Conservation (phyloP, 2,888 invertebrate species). For the Ptychoptera albimana region DNA sequence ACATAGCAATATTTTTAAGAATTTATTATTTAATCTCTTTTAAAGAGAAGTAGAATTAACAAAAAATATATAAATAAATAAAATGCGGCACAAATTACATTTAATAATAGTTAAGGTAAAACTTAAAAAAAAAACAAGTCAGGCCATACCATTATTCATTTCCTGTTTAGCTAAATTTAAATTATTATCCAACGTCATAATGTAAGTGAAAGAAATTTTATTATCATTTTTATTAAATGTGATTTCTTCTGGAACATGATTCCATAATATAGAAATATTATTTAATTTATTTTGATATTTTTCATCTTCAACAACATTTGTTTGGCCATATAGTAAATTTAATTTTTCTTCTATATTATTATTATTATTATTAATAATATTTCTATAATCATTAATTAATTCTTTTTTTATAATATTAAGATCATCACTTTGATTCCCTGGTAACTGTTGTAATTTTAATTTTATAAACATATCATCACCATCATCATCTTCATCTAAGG, state of each 20-base stretch:
- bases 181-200: constrained; percentile 37
- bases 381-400: constrained; percentile 3
- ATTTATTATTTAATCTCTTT: too few relatives aligned
- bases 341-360: not conserved
- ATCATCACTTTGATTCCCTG: constrained; percentile 5
- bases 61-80: too few relatives aligned
- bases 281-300: constrained; percentile 18
- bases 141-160: constrained; percentile 19
- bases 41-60: not conserved
- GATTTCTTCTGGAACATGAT: constrained; percentile 16
- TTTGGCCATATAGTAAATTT: constrained; percentile 15
- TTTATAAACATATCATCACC: not conserved
- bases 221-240: constrained; percentile 15
- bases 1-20: too few relatives aligned
- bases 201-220: constrained; percentile 30
- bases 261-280: constrained; percentile 18
- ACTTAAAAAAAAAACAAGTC: not conserved
- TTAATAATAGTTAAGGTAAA: constrained; percentile 22
- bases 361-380: constrained; percentile 1
- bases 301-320: constrained; percentile 19
- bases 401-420: too few relatives aligned
- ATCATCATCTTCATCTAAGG: not conserved
- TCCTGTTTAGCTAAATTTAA: constrained; percentile 31
- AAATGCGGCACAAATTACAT: not conserved
- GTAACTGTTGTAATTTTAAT: not conserved